Base-by-base conservation (phyloP, 2,888 invertebrate genomes). In the Podabrus alpinus region DNA sequence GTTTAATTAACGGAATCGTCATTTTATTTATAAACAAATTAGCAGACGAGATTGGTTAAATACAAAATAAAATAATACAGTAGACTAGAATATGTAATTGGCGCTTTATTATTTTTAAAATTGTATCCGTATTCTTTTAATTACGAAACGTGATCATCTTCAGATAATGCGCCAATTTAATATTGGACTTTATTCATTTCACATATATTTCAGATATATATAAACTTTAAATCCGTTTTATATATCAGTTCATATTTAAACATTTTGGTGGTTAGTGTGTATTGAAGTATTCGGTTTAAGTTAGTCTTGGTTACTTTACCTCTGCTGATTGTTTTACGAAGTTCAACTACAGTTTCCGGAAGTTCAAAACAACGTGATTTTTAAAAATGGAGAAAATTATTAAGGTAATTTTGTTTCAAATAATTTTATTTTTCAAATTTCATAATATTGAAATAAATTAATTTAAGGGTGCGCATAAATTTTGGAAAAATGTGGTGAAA, bases 121-220 rank as follows among this genome's bases (percentile, higher is more conserved):
- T 1, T 45, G 45, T 45, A 45, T 17, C 17, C 25, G 60, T 73
- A 59, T 66, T 62, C 24, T 71, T 17, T 72, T 67, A 69, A 60
- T 70, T 69, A 45, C 59, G 64, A 72, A 75, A 72, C 75, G 72
- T 67, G 75, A 75, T 75, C 75, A 68, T 69, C 66, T 67, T 68
- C 66, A 74, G 75, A 72, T 75, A 75, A 69, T 66, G 69, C 66
- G 62, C 66, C 62, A 72, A 72, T 73, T 75, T 69, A 69, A 72
- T 72, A 68, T 73, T 76, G 76, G 76, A 76, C 76, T 76, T 76
- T 76, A 76, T 76, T 70, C 76, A 66, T 76, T 60, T 68, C 68
- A 69, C 61, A 66, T 61, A n/a, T n/a, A n/a, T n/a, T n/a, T n/a
- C n/a, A 73, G 73, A 73, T 76, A 76, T 76, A 29, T 29, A 76